A percentile compares a stretch with the other conserved stretches of the same genome.
Conservation (phyloP, 2,113 vertebrate species). For the Oriolus oriolus region DNA sequence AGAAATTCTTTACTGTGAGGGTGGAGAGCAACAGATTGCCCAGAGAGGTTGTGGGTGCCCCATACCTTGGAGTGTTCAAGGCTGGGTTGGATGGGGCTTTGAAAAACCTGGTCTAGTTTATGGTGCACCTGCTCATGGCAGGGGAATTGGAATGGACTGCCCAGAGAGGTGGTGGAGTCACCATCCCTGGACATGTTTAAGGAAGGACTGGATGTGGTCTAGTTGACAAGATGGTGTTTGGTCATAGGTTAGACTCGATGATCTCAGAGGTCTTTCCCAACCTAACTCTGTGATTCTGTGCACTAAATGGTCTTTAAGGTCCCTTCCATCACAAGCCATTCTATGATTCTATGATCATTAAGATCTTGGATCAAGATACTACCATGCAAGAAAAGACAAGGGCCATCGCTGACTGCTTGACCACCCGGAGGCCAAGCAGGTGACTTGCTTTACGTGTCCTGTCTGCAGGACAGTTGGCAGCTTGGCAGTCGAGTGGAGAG, state of each 20-base stretch:
- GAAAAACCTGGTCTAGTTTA: background rate
- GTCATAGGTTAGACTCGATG: accelerated
- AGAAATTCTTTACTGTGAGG: background rate
- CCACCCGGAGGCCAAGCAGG: too few relatives aligned
- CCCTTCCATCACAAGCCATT: background rate
- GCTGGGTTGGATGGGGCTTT: background rate
- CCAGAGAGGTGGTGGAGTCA: background rate
- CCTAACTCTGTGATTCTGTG: background rate
- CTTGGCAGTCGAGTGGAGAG: too few relatives aligned
- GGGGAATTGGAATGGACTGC: background rate
- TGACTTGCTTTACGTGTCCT: too few relatives aligned
- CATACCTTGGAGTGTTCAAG: background rate
- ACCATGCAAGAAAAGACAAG: background rate
- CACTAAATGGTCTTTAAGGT: background rate
- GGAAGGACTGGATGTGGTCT: background rate
- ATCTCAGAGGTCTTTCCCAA: background rate
- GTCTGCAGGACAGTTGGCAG: too few relatives aligned
- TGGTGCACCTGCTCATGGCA: background rate
- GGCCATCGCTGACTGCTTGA: too few relatives aligned
- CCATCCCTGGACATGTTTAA: background rate
- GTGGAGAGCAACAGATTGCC: background rate
- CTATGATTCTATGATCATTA: background rate
- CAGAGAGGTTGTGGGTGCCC: background rate
- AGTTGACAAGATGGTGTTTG: background rate
- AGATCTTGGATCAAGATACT: background rate